Evolutionary conservation across 2,797 vertebrate species (phyloP), one percentile per base, ranked within the genome.

Genomic region (Borostomias antarcticus): DNA sequence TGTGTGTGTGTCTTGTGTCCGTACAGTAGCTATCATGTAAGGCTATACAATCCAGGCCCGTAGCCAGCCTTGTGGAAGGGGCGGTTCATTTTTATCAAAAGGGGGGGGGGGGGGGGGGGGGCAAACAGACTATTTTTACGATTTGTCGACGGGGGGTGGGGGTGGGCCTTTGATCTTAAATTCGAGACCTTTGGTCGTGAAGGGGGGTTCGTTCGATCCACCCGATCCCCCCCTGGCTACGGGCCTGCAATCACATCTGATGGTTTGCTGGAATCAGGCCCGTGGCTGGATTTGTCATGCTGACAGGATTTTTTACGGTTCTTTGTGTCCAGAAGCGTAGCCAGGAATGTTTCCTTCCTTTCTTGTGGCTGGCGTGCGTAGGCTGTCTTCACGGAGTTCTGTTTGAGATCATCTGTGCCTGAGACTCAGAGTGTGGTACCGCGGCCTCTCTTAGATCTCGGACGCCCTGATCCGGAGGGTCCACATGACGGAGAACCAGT

Each of bases 401-500:
- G 10, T 51, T 10, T 8, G 48, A 11, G 48, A 51, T 51, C n/a
- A n/a, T n/a, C n/a, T n/a, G 48, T 25, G 19, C 5, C 19, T 26
- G 48, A 51, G 48, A 26, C 8, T 25, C 10, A 25, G 19, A 51
- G 5, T 33, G 19, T n/a, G n/a, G n/a, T n/a, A 8, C 35, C 35
- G 2, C 35, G 2, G 8, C 40, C 40, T 5, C 40, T n/a, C 9
- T 25, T 90, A 99, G 98, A 98, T 99, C 87, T 99, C 98, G 0
- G 97, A 99, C 0, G 97, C 98, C 29, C 90, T 99, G 81, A 99
- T 99, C 90, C 93, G 96, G 81, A 94, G 98, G 77, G 97, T 99
- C 43, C 96, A 97, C 85, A 82, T 98, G 89, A 99, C 95, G 0
- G 98, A 99, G 87, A 88, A 96, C 9, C 98, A 99, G 89, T 99